A percentile compares a stretch with the other conserved stretches of the same genome.
These are phyloP conservation scores for Acromyrmex charruanus DNA, from an alignment of 1,140 invertebrate species.

Conservation along the genomic window DNA sequence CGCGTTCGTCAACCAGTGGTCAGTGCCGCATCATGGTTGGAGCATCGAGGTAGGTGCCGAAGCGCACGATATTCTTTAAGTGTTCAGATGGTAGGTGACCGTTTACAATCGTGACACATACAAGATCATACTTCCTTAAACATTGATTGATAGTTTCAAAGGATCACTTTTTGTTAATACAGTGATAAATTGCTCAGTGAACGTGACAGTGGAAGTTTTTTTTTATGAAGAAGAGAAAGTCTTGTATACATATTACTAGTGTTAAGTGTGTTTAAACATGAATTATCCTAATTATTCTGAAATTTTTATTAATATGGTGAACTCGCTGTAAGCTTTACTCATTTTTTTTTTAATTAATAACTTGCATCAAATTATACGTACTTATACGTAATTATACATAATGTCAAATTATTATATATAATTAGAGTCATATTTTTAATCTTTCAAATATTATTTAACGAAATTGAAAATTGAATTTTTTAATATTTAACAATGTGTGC, in stretches of 20 bases:
- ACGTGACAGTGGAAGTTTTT: not conserved
- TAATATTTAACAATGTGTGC: too few relatives aligned
- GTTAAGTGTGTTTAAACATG: not conserved
- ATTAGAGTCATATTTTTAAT: too few relatives aligned
- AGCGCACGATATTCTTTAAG: not conserved
- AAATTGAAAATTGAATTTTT: too few relatives aligned
- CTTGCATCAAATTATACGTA: not conserved
- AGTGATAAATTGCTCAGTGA: not conserved
- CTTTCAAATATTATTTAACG: too few relatives aligned
- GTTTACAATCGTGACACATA: not conserved
- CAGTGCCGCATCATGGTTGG: conserved; percentile 79
- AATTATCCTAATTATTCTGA: conserved; percentile 11
- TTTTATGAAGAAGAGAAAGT: not conserved
- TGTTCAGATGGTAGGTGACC: not conserved
- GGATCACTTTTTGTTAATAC: not conserved
- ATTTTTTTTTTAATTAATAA: not conserved
- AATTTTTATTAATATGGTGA: not conserved
- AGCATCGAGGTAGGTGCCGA: conserved; percentile 74
- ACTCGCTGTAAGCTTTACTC: conserved; percentile 4
- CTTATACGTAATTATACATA: too few relatives aligned
- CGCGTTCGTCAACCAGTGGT: conserved; percentile 67
- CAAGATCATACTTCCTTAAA: not conserved
- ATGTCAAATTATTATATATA: too few relatives aligned
- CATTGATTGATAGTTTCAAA: not conserved
- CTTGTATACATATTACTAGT: not conserved